Evolutionary conservation across 2,888 invertebrate genomes (phyloP).

Genomic region (Stenodema calcarata): DNA sequence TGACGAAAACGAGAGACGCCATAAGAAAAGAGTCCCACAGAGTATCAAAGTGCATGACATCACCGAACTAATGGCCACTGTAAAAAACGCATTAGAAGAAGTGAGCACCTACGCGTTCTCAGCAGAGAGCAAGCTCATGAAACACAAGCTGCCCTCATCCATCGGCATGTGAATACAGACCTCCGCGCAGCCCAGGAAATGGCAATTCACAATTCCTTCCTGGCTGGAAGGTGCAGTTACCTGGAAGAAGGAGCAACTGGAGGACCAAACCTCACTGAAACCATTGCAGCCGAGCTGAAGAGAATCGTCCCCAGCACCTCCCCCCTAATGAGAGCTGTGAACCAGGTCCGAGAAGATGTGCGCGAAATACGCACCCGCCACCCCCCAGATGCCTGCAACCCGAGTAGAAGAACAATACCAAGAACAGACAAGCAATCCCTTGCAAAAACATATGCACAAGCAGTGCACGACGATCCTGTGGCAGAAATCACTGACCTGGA

Average conservation of each 20-base stretch:
- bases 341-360: not conserved
- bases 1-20: no score
- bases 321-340: no score
- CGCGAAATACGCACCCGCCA: not conserved
- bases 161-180: not conserved
- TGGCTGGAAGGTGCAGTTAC: not conserved
- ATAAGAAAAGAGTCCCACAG: no score
- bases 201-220: not conserved
- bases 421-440: not conserved
- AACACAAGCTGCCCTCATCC: not conserved
- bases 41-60: not conserved
- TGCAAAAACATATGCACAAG: no score
- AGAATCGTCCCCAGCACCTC: no score
- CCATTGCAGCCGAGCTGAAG: not conserved
- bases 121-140: not conserved
- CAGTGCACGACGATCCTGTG: no score
- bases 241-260: not conserved
- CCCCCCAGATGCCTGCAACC: not conserved
- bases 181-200: not conserved
- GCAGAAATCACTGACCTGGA: no score
- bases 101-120: not conserved
- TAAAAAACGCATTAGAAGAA: not conserved
- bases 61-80: not conserved
- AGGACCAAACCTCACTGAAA: not conserved
- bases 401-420: not conserved